Base-by-base conservation (phyloP, 2,113 vertebrate species). In the Peromyscus leucopus region DNA sequence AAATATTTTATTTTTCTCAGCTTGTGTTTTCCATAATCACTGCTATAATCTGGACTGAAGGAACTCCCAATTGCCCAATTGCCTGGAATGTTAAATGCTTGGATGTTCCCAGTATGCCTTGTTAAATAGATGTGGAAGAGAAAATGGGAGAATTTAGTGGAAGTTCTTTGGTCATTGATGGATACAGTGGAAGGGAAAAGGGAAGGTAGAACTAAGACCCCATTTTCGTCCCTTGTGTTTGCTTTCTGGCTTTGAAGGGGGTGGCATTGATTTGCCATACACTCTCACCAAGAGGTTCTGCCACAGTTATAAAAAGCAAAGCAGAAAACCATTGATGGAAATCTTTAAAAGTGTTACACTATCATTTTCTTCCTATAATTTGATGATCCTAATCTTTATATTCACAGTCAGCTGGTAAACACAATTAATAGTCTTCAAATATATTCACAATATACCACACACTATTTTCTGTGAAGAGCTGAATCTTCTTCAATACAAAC, bases 301-400 rank as follows among this genome's bases (percentile, higher is more conserved):
- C 26, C 24, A 59, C 24, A 74, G 22, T 36, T 22, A 36, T 28
- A 55, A 71, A n/a, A 11, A 36, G 17, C 3, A 22, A 13, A 3
- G 7, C 0, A 55, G 4, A 16, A 19, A 22, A 21, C 5, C 3
- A 19, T 55, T 17, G 5, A 16, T 0, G 42, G 24, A 82, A 19
- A 55, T 31, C 2, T 51, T 36, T 78, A 36, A 21, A 79, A 36
- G 2, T 57, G 15, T 57, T 80, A 5, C 4, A 11, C 39, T 59
- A 17, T 26, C 7, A 16, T 74, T 2, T 55, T 57, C 10, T 19
- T 13, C 48, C 16, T 80, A 22, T 21, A 80, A 57, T 7, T 57
- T 80, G 31, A 36, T 36, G 11, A 57, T 80, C 31, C 5, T 22
- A 55, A 55, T 33, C 31, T 57, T 80, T 80, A 21, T 55, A 12